Evolutionary conservation across 2,888 invertebrate genomes (phyloP), one percentile per base, ranked within the genome.

Genomic region (Andrena trimmerana): DNA sequence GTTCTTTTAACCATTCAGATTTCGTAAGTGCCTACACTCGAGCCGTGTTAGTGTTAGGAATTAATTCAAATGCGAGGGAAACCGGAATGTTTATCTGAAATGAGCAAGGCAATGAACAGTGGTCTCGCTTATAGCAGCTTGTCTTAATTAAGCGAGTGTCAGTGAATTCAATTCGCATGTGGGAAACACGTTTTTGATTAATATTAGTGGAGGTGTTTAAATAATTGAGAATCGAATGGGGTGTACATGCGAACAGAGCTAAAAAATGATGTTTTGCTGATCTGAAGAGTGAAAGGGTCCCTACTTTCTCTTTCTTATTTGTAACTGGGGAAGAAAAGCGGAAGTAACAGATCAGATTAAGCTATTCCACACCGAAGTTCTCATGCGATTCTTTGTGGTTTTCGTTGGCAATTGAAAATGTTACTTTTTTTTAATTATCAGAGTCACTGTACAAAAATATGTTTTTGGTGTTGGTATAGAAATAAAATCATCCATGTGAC

Each of bases 271-370:
- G 59, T 52, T 69, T 72, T 48, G 8, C 16, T 10, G 42, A 62
- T 74, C 54, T 16, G 29, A 62, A 63, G 59, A 75, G 82, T 82
- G 82, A 82, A 82, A 79, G 82, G 74, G 74, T 66, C n/a, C n/a
- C 50, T 42, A 79, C 82, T 82, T 82, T 82, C 82, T 75, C 78
- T 69, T 54, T 42, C 70, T 42, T 42, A 16, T 54, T 42, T 74
- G 36, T 33, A 54, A 62, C 71, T 54, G 29, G 69, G 81, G 67
- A 83, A 76, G 82, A 76, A 76, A 73, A 83, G 72, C 83, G 83
- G 76, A 77, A 83, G 72, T 52, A 59, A 73, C 77, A 69, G 76
- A 79, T 74, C 82, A 74, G 81, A 82, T 74, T 60, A 54, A 73
- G 24, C 36, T 31, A 65, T 62, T 66, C 29, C 70, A 79, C 70